These are phyloP conservation scores for Batillaria attramentaria DNA, from an alignment of 1,140 invertebrate genomes.

Conservation along the genomic window DNA sequence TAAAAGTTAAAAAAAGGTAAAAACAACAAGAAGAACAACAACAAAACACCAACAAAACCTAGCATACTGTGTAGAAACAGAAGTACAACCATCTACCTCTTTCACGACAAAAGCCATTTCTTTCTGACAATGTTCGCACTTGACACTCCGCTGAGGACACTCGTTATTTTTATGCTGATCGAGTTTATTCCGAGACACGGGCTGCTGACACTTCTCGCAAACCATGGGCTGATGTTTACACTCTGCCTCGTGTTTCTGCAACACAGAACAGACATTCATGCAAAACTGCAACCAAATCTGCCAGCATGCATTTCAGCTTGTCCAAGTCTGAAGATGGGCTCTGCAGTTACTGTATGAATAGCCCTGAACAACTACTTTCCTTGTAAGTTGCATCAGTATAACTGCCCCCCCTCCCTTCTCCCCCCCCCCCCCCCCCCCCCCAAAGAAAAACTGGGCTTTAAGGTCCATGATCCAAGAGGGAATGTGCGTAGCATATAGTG, in stretches of 20 bases:
- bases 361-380: neutral
- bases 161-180: constrained; percentile 51
- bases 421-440: neutral
- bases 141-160: constrained; percentile 51
- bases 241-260: constrained; percentile 45
- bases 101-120: constrained; percentile 48
- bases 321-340: neutral
- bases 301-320: neutral
- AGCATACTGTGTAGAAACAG: neutral
- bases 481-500: too few species aligned
- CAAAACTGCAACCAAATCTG: neutral
- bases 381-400: neutral
- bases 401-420: neutral
- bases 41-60: neutral
- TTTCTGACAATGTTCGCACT: constrained; percentile 58
- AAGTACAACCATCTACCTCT: constrained; percentile 45
- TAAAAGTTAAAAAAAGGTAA: neutral
- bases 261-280: neutral
- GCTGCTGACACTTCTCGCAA: constrained; percentile 55
- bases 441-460: too few species aligned
- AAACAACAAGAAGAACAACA: neutral
- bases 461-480: too few species aligned
- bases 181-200: constrained; percentile 47
- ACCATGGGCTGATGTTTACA: constrained; percentile 48
- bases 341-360: neutral